A percentile compares a stretch with the other conserved stretches of the same genome.
These are phyloP conservation scores for Umimayanthus chanpuru DNA, from an alignment of 92 coral and sea anemone genomes.

Conservation along the genomic window DNA sequence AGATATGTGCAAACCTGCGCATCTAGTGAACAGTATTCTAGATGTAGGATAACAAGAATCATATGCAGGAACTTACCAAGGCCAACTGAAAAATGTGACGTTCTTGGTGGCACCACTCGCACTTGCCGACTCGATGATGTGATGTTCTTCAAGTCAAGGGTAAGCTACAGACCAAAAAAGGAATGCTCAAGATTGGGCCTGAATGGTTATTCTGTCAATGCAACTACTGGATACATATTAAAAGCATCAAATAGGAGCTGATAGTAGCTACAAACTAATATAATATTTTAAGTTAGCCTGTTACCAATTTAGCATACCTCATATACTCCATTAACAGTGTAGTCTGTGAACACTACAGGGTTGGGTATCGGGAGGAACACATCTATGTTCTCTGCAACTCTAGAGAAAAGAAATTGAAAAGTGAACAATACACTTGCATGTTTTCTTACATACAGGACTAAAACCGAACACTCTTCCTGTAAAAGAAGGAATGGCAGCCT, in stretches of 20 bases:
- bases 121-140: constrained; percentile 97
- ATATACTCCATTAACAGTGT: constrained; percentile 85
- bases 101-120: constrained; percentile 87
- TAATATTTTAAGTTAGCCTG: too few species aligned
- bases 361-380: constrained; percentile 85
- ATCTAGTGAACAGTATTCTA: too few species aligned
- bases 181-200: neutral
- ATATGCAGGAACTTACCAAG: constrained; percentile 68
- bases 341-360: constrained; percentile 86
- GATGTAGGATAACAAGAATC: too few species aligned
- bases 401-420: constrained; percentile 3
- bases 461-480: too few species aligned
- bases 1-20: too few species aligned
- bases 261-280: too few species aligned
- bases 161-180: constrained; percentile 54
- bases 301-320: constrained; percentile 65
- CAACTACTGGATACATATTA: too few species aligned
- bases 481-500: too few species aligned
- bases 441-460: too few species aligned
- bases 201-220: neutral
- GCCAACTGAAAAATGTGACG: constrained; percentile 93
- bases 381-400: constrained; percentile 59
- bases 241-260: too few species aligned
- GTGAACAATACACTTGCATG: too few species aligned
- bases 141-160: constrained; percentile 90